Conservation (phyloP, 2,113 vertebrate genomes). For the Clarias magur region DNA sequence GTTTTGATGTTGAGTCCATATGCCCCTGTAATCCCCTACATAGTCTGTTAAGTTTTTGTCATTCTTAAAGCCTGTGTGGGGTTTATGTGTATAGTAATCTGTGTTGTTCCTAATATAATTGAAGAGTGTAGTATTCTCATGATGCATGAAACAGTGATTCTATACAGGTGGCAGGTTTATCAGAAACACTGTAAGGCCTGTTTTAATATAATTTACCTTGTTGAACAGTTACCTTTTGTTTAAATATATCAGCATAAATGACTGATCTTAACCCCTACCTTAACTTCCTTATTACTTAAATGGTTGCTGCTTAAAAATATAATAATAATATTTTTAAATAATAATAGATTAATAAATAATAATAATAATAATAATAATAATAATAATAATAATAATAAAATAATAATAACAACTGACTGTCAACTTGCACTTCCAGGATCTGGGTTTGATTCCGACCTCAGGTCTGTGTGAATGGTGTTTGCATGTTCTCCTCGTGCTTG, state of each 20-base stretch:
- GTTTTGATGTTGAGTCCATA: slow-evolving; percentile 24
- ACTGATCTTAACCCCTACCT: background rate
- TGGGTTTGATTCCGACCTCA: too few relatives aligned
- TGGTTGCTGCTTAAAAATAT: background rate
- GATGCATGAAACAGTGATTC: background rate
- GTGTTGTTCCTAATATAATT: background rate
- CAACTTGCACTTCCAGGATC: too few relatives aligned
- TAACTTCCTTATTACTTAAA: background rate
- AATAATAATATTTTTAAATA: too few relatives aligned
- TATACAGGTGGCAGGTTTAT: background rate
- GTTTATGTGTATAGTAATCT: background rate
- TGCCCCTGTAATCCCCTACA: background rate
- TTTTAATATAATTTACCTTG: background rate
- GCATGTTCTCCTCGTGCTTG: too few relatives aligned
- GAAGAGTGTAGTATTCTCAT: background rate
- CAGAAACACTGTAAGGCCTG: background rate
- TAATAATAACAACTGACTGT: background rate
- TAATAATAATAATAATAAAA: background rate
- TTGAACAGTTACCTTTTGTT: background rate
- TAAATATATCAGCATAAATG: background rate
- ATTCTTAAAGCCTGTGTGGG: background rate
- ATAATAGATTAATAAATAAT: background rate
- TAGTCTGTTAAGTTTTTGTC: background rate
- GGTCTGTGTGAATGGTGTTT: too few relatives aligned
- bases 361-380: background rate